Evolutionary conservation across 1,140 invertebrate genomes (phyloP).

Genomic region (Drosophila nannoptera): DNA sequence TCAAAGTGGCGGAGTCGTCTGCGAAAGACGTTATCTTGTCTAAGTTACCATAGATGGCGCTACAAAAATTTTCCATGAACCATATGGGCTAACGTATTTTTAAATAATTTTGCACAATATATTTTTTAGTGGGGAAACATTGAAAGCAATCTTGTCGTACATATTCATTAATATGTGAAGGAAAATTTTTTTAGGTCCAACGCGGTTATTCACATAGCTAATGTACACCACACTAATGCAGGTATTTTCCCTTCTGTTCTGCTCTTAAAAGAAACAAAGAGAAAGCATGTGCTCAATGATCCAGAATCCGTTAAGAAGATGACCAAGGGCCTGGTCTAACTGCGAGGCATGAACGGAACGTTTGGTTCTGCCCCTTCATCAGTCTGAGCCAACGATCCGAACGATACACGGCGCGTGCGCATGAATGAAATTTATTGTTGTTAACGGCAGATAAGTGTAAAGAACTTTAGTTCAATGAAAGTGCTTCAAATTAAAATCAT

Average conservation of each 20-base stretch:
- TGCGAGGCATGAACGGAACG: background rate
- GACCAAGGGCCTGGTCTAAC: constrained; percentile 23
- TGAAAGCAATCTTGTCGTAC: too few species aligned
- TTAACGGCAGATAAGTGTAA: constrained; percentile 6
- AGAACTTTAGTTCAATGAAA: background rate
- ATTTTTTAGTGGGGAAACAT: background rate
- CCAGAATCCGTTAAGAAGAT: constrained; percentile 45
- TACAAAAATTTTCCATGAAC: background rate
- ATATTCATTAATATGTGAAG: too few species aligned
- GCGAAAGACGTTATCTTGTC: too few species aligned
- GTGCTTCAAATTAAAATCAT: background rate
- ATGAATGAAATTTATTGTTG: background rate
- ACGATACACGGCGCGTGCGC: constrained; percentile 26
- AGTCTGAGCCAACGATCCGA: constrained; percentile 43
- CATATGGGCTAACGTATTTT: background rate
- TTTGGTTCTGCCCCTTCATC: constrained; percentile 45
- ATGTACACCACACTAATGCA: background rate
- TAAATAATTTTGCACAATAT: background rate
- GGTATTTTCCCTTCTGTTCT: background rate
- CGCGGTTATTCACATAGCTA: background rate
- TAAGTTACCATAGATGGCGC: background rate
- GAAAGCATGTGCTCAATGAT: constrained; percentile 13
- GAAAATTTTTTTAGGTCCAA: too few species aligned
- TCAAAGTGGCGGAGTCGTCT: background rate
- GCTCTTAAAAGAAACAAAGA: constrained; percentile 22